Evolutionary conservation across 2,888 invertebrate species (phyloP), one percentile per base, ranked within the genome.

Genomic region (Chrysomela aeneicollis): DNA sequence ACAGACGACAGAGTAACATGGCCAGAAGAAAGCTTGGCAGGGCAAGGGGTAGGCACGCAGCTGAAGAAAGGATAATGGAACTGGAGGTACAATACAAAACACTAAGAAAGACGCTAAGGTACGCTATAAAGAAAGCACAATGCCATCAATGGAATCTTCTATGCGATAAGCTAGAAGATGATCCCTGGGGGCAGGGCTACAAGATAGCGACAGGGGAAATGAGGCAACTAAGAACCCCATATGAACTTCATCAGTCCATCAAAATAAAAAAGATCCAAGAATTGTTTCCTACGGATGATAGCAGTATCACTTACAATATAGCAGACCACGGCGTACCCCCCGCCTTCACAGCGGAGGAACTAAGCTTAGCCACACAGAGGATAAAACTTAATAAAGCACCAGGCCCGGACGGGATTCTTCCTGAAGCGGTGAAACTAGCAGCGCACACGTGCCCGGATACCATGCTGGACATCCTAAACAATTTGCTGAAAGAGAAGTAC

Each of bases 371-470:
- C n/a, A n/a, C n/a, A n/a, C n/a, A n/a, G n/a, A n/a, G n/a, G n/a
- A n/a, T n/a, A n/a, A n/a, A n/a, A n/a, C n/a, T n/a, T n/a, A n/a
- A n/a, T n/a, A n/a, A n/a, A n/a, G n/a, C n/a, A n/a, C n/a, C n/a
- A n/a, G n/a, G n/a, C n/a, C n/a, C n/a, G n/a, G n/a, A n/a, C n/a
- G n/a, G n/a, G n/a, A n/a, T n/a, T n/a, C n/a, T n/a, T n/a, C n/a
- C 53, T 22, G 65, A 59, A n/a, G 50, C 49, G n/a, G 26, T 62
- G 1, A 42, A 58, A 32, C 18, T 12, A 18, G 37, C 30, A 1
- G 54, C 50, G 8, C 30, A 32, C 9, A 8, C 17, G 0, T 18
- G 10, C 3, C 65, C 62, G 1, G 32, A 61, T 3, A 6, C 8
- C 12, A 42, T 52, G 0, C 15, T 46, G 22, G 8, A 30, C 17